These are phyloP conservation scores for Musca vetustissima DNA, from an alignment of 1,140 invertebrate genomes.

Conservation along the genomic window DNA sequence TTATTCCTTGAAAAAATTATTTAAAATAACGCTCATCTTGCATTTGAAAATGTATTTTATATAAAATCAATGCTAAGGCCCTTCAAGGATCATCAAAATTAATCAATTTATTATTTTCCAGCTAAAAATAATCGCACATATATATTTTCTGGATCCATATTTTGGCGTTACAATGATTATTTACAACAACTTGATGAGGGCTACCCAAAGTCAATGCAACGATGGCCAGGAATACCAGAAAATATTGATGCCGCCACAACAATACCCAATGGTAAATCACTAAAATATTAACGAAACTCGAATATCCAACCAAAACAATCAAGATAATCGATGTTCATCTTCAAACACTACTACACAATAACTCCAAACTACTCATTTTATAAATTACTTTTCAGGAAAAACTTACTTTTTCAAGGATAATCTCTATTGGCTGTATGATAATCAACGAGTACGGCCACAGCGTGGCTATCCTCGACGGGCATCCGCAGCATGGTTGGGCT, in stretches of 20 bases:
- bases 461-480: slow-evolving; percentile 60
- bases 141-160: slow-evolving; percentile 63
- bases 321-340: neutral
- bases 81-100: too few relatives aligned
- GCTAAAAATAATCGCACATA: slow-evolving; percentile 61
- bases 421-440: slow-evolving; percentile 68
- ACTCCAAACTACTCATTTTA: neutral
- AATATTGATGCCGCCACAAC: slow-evolving; percentile 67
- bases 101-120: too few relatives aligned
- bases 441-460: slow-evolving; percentile 57
- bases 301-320: neutral
- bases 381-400: slow-evolving; percentile 47
- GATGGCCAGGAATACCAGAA: slow-evolving; percentile 68
- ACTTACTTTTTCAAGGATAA: slow-evolving; percentile 69
- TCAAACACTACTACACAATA: neutral
- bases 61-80: too few relatives aligned
- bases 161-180: slow-evolving; percentile 71
- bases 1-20: too few relatives aligned
- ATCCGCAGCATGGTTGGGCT: slow-evolving; percentile 64
- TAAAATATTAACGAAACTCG: neutral
- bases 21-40: too few relatives aligned
- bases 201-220: slow-evolving; percentile 68
- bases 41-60: too few relatives aligned
- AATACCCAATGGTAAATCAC: slow-evolving; percentile 49
- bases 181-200: slow-evolving; percentile 62